Conservation (phyloP, 2,888 invertebrate species). For the Lasioglossum calceatum region DNA sequence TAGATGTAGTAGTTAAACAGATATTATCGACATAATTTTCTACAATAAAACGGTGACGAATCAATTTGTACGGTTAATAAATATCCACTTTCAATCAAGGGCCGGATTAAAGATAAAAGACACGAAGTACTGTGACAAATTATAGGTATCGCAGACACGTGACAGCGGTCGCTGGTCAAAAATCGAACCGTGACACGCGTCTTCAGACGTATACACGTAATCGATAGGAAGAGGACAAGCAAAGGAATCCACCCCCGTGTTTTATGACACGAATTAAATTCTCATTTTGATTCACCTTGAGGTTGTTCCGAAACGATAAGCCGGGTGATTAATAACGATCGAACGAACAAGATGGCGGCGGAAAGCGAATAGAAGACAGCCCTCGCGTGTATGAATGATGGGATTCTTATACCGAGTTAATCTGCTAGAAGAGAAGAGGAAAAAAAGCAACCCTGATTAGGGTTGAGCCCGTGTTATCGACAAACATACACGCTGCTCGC, state of each 20-base stretch:
- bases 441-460: slow-evolving; percentile 11
- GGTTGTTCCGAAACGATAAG: slow-evolving; percentile 18
- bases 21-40: too few species aligned
- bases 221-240: too few species aligned
- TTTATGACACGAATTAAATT: too few species aligned
- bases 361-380: not conserved
- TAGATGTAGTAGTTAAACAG: too few species aligned
- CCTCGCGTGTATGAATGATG: slow-evolving; percentile 54
- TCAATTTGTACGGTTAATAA: not conserved
- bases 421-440: not conserved
- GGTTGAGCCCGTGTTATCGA: slow-evolving; percentile 41
- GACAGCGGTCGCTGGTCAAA: too few species aligned
- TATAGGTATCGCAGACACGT: too few species aligned
- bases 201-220: too few species aligned
- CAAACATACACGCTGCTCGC: slow-evolving; percentile 27
- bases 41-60: not conserved
- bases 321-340: slow-evolving; percentile 49
- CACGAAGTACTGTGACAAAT: too few species aligned
- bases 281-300: slow-evolving; percentile 18
- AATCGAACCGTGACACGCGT: too few species aligned
- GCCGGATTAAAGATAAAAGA: too few species aligned
- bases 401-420: slow-evolving; percentile 36
- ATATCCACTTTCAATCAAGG: not conserved
- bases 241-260: too few species aligned
- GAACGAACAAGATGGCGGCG: not conserved